These are phyloP conservation scores for Sitta europaea DNA, from an alignment of 2,113 vertebrate species.

Conservation along the genomic window DNA sequence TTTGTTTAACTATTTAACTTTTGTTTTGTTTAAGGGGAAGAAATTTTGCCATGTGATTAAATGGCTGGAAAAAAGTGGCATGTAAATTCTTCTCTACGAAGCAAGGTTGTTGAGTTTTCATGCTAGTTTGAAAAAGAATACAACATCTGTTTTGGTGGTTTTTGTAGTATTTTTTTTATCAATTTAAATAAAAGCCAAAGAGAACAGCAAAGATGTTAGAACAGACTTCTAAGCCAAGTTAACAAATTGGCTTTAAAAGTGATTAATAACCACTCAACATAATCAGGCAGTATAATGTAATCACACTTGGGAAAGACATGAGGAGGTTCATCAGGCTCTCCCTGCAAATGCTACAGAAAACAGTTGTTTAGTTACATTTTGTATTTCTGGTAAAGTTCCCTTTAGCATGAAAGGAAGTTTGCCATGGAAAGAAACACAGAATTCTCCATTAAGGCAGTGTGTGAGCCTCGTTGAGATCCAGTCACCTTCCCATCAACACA, in stretches of 20 bases:
- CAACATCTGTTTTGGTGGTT: not conserved
- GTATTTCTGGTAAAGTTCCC: not conserved
- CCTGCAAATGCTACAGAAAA: not conserved
- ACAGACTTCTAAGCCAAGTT: not conserved
- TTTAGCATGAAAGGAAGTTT: not conserved
- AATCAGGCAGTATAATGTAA: constrained; percentile 26
- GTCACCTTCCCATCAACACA: not conserved
- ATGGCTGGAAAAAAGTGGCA: not conserved
- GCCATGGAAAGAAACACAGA: not conserved
- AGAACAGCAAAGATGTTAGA: not conserved
- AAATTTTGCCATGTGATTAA: constrained; percentile 12
- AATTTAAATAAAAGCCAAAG: not conserved
- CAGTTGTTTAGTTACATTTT: not conserved
- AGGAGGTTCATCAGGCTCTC: not conserved
- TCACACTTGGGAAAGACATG: not conserved
- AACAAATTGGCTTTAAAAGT: constrained; percentile 31
- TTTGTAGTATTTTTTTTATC: not conserved
- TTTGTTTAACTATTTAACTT: constrained; percentile 59
- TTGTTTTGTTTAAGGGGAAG: too few relatives aligned
- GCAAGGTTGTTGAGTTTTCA: not conserved
- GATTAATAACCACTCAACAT: constrained; percentile 23
- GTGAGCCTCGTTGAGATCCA: not conserved
- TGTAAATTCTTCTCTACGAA: not conserved
- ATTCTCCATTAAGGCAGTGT: not conserved
- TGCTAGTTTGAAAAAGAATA: not conserved